Evolutionary conservation across 2,113 vertebrate genomes (phyloP).

Genomic region (Balaeniceps rex): DNA sequence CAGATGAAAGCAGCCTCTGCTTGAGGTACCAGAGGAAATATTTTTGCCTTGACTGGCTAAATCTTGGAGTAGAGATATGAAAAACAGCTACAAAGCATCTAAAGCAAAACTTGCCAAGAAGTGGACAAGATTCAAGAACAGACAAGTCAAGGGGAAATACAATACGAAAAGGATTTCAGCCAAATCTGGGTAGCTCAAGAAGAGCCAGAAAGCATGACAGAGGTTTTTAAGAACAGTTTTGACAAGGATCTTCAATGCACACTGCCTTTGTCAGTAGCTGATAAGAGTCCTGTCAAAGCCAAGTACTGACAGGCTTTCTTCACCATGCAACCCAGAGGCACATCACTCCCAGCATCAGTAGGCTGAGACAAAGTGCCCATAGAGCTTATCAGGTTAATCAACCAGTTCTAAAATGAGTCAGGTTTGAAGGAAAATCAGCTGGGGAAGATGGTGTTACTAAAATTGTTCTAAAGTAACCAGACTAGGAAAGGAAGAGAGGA

Average conservation of each 20-base stretch:
- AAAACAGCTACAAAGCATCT: constrained; percentile 1
- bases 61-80: not conserved
- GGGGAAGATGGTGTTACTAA: not conserved
- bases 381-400: not conserved
- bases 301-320: constrained; percentile 15
- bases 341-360: not conserved
- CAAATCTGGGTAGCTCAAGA: not conserved
- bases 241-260: constrained; percentile 28
- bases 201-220: not conserved
- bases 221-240: constrained; percentile 17
- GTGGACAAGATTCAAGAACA: constrained; percentile 27
- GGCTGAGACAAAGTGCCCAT: not conserved
- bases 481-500: not conserved
- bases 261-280: not conserved
- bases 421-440: not conserved
- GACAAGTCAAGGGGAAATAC: not conserved
- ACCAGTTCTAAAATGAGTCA: not conserved
- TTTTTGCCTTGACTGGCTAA: not conserved
- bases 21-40: constrained; percentile 1
- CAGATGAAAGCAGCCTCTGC: not conserved
- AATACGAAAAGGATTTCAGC: not conserved
- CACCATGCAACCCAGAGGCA: not conserved
- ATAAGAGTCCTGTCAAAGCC: constrained; percentile 12
- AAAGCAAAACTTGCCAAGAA: constrained; percentile 34
- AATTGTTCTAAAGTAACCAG: not conserved